Conservation (phyloP, 1,140 invertebrate species). For the Maniola jurtina region DNA sequence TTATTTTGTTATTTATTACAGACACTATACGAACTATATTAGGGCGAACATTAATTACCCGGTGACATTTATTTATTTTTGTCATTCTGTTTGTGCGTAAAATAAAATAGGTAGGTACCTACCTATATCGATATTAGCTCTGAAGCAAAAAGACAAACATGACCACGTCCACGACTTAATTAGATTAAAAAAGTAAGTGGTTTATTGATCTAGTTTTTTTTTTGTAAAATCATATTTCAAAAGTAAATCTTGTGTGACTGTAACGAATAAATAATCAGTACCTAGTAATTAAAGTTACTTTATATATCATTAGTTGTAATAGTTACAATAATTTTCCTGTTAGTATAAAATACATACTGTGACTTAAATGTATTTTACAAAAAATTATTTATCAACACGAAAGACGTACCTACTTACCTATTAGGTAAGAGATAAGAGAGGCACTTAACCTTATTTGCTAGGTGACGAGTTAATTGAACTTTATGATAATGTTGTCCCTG, state of each 20-base stretch:
- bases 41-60: slow-evolving; percentile 5
- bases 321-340: too few species aligned
- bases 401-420: slow-evolving; percentile 1
- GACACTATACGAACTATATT: slow-evolving; percentile 10
- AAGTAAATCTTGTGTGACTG: neutral
- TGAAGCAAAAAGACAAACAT: too few species aligned
- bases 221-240: slow-evolving; percentile 1
- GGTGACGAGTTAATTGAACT: slow-evolving; percentile 14
- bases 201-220: neutral
- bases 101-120: too few species aligned
- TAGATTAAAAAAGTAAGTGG: too few species aligned
- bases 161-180: too few species aligned
- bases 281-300: too few species aligned
- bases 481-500: slow-evolving; percentile 2
- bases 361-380: neutral
- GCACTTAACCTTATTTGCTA: slow-evolving; percentile 22
- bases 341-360: too few species aligned
- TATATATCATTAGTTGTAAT: too few species aligned
- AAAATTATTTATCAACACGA: slow-evolving; percentile 14
- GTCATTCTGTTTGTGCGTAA: neutral
- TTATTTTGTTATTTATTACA: slow-evolving; percentile 20
- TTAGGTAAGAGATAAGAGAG: slow-evolving; percentile 22
- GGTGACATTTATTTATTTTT: slow-evolving; percentile 6
- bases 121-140: too few species aligned
- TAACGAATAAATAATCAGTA: too few species aligned